Percentiles rank a stretch among this genome's conserved stretches.
These are phyloP conservation scores for Phoeniculus purpureus DNA, from an alignment of 2,797 vertebrate genomes.

Conservation along the genomic window DNA sequence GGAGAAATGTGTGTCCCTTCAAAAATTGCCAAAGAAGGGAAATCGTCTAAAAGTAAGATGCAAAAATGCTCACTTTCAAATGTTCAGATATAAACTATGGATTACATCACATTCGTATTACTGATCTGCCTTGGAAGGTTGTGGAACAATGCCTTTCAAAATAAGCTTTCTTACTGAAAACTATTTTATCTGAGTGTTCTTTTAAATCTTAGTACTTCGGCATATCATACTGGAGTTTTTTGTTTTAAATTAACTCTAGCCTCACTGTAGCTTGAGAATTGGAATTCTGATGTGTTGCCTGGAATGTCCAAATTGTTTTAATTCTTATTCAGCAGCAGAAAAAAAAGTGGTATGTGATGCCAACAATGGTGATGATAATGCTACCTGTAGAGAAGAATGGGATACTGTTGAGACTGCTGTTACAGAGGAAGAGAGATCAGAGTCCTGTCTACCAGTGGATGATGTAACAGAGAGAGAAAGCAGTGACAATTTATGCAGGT, in stretches of 20 bases:
- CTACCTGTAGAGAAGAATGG: slow-evolving; percentile 16
- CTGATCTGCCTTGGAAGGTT: not conserved
- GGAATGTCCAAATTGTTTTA: not conserved
- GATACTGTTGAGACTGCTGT: not conserved
- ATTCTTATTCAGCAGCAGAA: slow-evolving; percentile 50
- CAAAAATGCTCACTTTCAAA: not conserved
- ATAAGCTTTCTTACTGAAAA: not conserved
- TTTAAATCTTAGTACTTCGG: not conserved
- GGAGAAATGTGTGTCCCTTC: slow-evolving; percentile 24
- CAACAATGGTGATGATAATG: not conserved
- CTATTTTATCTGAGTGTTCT: not conserved
- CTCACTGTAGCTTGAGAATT: not conserved
- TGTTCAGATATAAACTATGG: not conserved
- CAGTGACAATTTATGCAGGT: slow-evolving; percentile 57
- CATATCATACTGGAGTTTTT: not conserved
- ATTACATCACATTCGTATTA: too few species aligned
- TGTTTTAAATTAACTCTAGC: not conserved
- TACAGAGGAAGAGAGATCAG: not conserved
- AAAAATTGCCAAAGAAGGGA: slow-evolving; percentile 31
- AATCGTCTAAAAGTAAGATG: slow-evolving; percentile 71
- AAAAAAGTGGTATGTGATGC: not conserved
- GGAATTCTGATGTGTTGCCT: not conserved
- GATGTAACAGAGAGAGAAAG: not conserved
- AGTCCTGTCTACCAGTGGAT: not conserved
- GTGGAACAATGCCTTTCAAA: not conserved